These are phyloP conservation scores for Aspidiotus rigidus DNA, from an alignment of 2,888 invertebrate genomes.

Conservation along the genomic window DNA sequence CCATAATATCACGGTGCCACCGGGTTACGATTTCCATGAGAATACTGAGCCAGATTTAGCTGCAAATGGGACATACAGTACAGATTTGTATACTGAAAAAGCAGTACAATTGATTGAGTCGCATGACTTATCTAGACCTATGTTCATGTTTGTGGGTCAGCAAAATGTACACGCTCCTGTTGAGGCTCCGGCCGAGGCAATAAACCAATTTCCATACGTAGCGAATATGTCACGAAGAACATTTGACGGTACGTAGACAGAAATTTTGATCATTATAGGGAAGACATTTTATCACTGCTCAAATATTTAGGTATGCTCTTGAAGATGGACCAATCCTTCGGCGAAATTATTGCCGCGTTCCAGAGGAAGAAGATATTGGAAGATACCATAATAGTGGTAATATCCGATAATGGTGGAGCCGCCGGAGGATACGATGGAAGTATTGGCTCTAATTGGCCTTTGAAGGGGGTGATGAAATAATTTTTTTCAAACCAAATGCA, in stretches of 20 bases:
- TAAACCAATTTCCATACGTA: conserved; percentile 60
- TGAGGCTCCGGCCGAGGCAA: conserved; percentile 63
- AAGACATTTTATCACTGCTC: neutral
- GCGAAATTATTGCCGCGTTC: conserved; percentile 63
- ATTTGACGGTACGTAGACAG: conserved; percentile 59
- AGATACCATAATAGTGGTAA: conserved; percentile 77
- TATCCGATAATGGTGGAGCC: conserved; percentile 85
- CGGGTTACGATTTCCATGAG: conserved; percentile 55
- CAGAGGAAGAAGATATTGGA: conserved; percentile 57
- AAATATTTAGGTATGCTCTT: conserved; percentile 59
- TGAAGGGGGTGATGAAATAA: conserved; percentile 54
- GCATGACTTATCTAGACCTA: conserved; percentile 59
- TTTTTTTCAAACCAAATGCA: neutral
- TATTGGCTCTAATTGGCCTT: conserved; percentile 73
- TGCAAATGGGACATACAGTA: conserved; percentile 71
- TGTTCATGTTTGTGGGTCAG: conserved; percentile 81
- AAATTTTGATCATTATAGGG: neutral
- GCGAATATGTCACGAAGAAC: conserved; percentile 57
- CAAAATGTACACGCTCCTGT: conserved; percentile 82
- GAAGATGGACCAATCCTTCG: conserved; percentile 82
- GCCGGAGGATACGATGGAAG: conserved; percentile 75
- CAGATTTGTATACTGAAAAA: conserved; percentile 70
- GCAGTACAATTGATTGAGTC: conserved; percentile 59
- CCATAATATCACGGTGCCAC: conserved; percentile 52
- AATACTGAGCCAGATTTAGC: conserved; percentile 63